Conservation (phyloP, 2,797 vertebrate species). For the Notoglanidium macrostoma region DNA sequence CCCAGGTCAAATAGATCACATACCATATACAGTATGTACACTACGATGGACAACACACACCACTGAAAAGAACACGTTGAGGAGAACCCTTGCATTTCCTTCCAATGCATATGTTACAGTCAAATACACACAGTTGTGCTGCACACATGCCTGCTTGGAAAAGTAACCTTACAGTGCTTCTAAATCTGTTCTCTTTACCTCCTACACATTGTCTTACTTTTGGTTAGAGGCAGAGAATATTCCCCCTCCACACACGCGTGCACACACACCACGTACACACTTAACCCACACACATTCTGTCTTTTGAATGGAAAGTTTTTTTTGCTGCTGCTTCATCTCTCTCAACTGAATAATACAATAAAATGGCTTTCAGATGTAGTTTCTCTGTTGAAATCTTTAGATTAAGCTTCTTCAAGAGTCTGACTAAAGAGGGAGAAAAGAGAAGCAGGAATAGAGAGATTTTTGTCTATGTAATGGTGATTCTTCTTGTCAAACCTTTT, state of each 20-base stretch:
- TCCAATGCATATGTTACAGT: neutral
- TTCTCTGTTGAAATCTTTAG: neutral
- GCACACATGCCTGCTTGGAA: slow-evolving; percentile 7
- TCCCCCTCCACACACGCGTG: neutral
- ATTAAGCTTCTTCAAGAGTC: neutral
- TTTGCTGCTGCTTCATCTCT: neutral
- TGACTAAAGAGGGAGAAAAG: neutral
- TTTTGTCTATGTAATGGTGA: neutral
- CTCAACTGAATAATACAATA: neutral
- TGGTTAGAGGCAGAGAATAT: slow-evolving; percentile 14
- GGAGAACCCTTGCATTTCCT: neutral
- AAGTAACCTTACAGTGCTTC: slow-evolving; percentile 33
- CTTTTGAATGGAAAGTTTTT: slow-evolving; percentile 3
- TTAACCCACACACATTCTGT: slow-evolving; percentile 22
- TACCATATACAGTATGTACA: neutral
- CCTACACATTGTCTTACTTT: slow-evolving; percentile 34
- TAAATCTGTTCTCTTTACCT: slow-evolving; percentile 39
- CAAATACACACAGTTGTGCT: slow-evolving; percentile 12
- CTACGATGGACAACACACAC: neutral
- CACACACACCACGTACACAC: slow-evolving; percentile 12
- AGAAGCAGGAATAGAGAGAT: neutral
- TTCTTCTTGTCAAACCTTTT: neutral
- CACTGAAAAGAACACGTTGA: neutral
- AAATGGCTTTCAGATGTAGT: too few species aligned
- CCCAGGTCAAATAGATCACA: slow-evolving; percentile 10